These are phyloP conservation scores for Oxystoma pomonae DNA, from an alignment of 2,888 invertebrate species.

Conservation along the genomic window DNA sequence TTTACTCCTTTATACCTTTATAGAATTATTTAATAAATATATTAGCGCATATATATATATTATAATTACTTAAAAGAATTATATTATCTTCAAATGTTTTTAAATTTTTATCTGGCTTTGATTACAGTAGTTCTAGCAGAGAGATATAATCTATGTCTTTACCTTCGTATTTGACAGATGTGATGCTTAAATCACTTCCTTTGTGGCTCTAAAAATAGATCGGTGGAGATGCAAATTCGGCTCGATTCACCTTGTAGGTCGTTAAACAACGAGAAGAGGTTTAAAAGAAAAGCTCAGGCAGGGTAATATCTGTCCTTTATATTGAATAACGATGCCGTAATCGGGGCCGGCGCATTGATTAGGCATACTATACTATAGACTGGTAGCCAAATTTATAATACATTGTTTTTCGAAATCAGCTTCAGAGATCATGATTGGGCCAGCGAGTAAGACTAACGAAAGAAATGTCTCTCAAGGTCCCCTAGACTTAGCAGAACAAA, in stretches of 20 bases:
- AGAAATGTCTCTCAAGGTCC: conserved; percentile 34
- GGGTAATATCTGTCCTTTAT: conserved; percentile 19
- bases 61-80: too few relatives aligned
- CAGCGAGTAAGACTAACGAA: conserved; percentile 23
- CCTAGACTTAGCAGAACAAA: conserved; percentile 25
- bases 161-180: too few relatives aligned
- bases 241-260: not conserved
- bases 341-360: conserved; percentile 20
- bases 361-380: conserved; percentile 20
- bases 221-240: not conserved
- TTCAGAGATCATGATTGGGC: conserved; percentile 24
- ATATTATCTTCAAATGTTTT: too few relatives aligned
- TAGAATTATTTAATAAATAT: too few relatives aligned
- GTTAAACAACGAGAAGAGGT: not conserved
- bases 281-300: not conserved
- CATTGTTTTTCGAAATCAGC: conserved; percentile 27
- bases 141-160: too few relatives aligned
- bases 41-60: too few relatives aligned
- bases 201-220: not conserved
- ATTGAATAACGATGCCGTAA: conserved; percentile 26
- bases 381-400: conserved; percentile 26
- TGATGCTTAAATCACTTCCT: not conserved
- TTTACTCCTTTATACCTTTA: too few relatives aligned
- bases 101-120: too few relatives aligned
- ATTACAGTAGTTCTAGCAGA: too few relatives aligned